Conservation (phyloP, 2,113 vertebrate genomes). For the Chaetura pelagica region DNA sequence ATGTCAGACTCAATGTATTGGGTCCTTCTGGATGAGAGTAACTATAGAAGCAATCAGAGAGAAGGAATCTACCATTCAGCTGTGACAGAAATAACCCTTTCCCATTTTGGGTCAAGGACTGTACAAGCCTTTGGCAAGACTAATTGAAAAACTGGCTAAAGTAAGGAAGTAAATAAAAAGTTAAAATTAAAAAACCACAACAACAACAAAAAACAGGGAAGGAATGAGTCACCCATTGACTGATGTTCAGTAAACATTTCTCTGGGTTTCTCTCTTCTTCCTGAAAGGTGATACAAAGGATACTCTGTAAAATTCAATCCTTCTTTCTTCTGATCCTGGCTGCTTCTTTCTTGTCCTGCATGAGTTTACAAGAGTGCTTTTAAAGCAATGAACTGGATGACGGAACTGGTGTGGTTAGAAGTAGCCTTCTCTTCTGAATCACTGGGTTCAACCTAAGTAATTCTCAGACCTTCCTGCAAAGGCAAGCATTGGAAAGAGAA, state of each 20-base stretch:
- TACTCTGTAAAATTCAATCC: not conserved
- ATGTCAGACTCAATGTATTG: not conserved
- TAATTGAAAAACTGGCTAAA: not conserved
- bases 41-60: not conserved
- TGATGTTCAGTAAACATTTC: not conserved
- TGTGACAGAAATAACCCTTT: conserved; percentile 6
- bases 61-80: not conserved
- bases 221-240: not conserved
- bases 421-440: not conserved
- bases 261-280: not conserved
- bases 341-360: not conserved
- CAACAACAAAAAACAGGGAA: not conserved
- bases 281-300: not conserved
- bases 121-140: not conserved
- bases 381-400: not conserved
- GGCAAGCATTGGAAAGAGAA: not conserved
- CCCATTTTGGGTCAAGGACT: conserved; percentile 25
- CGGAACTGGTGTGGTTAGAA: not conserved
- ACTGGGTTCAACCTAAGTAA: not conserved
- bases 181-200: not conserved
- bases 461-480: not conserved
- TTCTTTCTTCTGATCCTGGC: not conserved
- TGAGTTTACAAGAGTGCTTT: not conserved
- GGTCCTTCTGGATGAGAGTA: not conserved
- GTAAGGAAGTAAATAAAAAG: not conserved